These are phyloP conservation scores for Procapra przewalskii DNA, from an alignment of 2,113 vertebrate species.

Conservation along the genomic window DNA sequence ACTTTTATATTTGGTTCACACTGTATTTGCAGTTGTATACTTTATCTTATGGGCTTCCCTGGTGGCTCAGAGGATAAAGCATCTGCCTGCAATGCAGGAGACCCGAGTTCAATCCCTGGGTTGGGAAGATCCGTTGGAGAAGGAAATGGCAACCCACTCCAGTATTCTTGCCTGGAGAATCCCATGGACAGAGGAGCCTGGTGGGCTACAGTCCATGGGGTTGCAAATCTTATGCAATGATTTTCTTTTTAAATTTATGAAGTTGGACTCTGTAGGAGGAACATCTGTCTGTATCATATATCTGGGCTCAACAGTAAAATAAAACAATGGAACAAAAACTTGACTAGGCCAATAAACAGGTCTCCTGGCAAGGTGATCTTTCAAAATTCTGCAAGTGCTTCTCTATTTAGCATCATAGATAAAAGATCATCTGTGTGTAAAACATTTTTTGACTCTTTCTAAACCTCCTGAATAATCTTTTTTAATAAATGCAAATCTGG, in stretches of 20 bases:
- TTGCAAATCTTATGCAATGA: background rate
- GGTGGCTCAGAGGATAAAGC: too few relatives aligned
- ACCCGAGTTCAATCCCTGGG: too few relatives aligned
- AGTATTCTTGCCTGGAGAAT: too few relatives aligned
- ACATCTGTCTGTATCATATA: background rate
- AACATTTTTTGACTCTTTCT: background rate
- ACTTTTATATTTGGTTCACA: background rate
- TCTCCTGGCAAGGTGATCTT: background rate
- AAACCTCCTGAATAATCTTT: background rate
- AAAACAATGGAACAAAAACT: background rate
- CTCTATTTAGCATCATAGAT: background rate
- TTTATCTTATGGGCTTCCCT: background rate
- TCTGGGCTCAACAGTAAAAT: background rate
- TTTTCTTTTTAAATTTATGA: background rate
- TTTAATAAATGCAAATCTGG: background rate
- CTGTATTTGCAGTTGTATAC: background rate
- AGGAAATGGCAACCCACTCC: too few relatives aligned
- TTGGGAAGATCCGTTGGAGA: too few relatives aligned
- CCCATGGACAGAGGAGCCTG: too few relatives aligned
- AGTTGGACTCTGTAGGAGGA: background rate
- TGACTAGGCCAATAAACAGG: background rate
- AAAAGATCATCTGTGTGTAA: background rate
- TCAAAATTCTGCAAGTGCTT: background rate
- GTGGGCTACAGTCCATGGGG: too few relatives aligned
- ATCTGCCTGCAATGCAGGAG: too few relatives aligned